Conservation (phyloP, 2,888 invertebrate genomes). For the Meloe dianella region DNA sequence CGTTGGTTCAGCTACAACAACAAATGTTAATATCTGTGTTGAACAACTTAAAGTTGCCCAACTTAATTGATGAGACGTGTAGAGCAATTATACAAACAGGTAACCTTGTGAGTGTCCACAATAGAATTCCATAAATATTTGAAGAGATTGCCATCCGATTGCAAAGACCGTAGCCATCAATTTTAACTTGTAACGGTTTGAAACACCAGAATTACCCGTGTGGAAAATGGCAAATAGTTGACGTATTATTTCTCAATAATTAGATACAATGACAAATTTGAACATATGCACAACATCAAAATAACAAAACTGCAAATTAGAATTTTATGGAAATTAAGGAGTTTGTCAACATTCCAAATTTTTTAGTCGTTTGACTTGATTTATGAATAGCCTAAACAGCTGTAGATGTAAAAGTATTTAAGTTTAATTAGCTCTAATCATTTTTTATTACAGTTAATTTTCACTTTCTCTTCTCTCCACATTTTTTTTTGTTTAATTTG, state of each 20-base stretch:
- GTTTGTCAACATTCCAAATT: slow-evolving; percentile 6
- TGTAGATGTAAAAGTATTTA: slow-evolving; percentile 2
- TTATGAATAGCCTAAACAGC: slow-evolving; percentile 3
- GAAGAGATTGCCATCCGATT: too few species aligned
- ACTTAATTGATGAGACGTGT: too few species aligned
- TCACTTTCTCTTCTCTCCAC: neutral
- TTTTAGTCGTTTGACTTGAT: slow-evolving; percentile 1
- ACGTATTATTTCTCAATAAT: neutral
- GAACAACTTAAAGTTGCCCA: neutral
- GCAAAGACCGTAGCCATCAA: too few species aligned
- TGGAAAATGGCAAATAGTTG: neutral
- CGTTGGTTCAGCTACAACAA: too few species aligned
- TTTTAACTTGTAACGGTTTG: too few species aligned
- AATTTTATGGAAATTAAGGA: slow-evolving; percentile 12
- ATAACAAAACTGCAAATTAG: slow-evolving; percentile 12
- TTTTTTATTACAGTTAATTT: neutral
- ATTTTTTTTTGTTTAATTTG: neutral
- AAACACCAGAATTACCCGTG: too few species aligned
- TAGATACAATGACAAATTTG: slow-evolving; percentile 1
- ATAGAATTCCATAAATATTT: too few species aligned
- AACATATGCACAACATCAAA: neutral
- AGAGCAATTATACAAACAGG: too few species aligned
- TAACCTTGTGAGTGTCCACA: too few species aligned
- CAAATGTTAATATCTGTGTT: too few species aligned
- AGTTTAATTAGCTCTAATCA: neutral